phyloP scores from a whole-genome alignment of 1,140 invertebrate genomes.

The Drosophila yakuba region DNA sequence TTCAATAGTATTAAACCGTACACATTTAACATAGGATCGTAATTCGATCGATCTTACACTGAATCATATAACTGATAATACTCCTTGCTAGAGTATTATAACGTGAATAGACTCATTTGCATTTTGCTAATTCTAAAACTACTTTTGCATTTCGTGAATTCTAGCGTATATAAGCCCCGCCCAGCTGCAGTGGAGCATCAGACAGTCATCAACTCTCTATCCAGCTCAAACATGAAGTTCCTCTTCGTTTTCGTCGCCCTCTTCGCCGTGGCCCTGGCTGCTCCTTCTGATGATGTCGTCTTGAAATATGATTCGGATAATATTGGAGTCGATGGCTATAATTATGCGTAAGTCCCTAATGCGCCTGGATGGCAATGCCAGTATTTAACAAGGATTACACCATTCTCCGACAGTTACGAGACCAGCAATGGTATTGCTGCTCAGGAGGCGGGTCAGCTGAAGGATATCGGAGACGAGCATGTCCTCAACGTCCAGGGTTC shows the following conservation, averaged over 20 bases:
- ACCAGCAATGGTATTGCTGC: conserved; percentile 87
- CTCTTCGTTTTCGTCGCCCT: conserved; percentile 18
- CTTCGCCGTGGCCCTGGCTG: conserved; percentile 37
- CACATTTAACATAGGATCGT: no score
- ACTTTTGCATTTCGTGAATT: conserved; percentile 27
- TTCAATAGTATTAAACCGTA: no score
- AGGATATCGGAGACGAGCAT: neutral
- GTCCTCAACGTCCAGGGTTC: conserved; percentile 10
- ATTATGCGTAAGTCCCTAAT: neutral
- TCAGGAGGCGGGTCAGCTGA: conserved; percentile 14
- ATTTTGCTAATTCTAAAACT: neutral
- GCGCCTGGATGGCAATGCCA: neutral
- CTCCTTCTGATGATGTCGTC: rapidly evolving
- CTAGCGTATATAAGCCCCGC: conserved; percentile 40
- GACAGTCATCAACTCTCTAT: conserved; percentile 35
- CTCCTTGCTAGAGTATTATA: neutral
- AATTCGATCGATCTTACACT: no score
- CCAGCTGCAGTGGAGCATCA: conserved; percentile 50
- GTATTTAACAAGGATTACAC: neutral
- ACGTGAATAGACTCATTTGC: neutral
- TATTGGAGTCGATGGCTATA: conserved; percentile 42
- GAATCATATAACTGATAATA: no score
- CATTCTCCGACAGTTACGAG: conserved; percentile 84
- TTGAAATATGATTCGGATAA: conserved; percentile 20
- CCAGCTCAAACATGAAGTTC: no score